These are phyloP conservation scores for Spea bombifrons DNA, from an alignment of 2,113 vertebrate genomes.

Conservation along the genomic window DNA sequence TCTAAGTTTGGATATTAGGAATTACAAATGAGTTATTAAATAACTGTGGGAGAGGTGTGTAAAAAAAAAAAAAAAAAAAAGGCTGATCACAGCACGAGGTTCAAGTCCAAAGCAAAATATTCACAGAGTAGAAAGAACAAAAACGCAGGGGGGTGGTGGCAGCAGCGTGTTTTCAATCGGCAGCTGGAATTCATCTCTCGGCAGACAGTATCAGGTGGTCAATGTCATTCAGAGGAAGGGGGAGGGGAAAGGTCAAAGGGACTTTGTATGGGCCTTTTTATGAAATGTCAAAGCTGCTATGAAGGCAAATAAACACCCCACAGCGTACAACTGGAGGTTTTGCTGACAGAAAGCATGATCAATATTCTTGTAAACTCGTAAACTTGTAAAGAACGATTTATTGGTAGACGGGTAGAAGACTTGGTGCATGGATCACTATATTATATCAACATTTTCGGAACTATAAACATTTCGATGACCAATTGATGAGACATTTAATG, in stretches of 20 bases:
- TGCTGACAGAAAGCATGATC: no score
- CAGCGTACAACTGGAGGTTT: no score
- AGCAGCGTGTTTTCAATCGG: conserved; percentile 15
- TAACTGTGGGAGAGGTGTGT: neutral
- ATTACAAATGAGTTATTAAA: neutral
- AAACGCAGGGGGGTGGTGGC: conserved; percentile 7
- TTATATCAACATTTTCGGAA: no score
- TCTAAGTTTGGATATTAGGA: neutral
- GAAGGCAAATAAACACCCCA: neutral
- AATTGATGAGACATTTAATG: no score
- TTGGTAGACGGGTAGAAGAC: no score
- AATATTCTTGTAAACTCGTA: no score
- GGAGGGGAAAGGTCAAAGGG: conserved; percentile 1
- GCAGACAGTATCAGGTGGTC: conserved; percentile 38
- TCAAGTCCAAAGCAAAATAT: conserved; percentile 33
- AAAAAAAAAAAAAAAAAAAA: neutral
- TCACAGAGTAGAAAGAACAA: conserved; percentile 9
- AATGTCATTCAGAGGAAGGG: conserved; percentile 17
- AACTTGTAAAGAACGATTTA: no score
- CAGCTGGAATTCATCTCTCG: conserved; percentile 35
- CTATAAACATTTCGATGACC: no score
- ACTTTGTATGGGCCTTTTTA: conserved; percentile 3
- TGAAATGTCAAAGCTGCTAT: conserved; percentile 38
- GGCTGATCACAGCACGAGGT: neutral
- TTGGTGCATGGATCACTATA: no score